A percentile compares a stretch with the other conserved stretches of the same genome.
phyloP scores from a whole-genome alignment of 1,140 invertebrate genomes.

The Gryon sp. region DNA sequence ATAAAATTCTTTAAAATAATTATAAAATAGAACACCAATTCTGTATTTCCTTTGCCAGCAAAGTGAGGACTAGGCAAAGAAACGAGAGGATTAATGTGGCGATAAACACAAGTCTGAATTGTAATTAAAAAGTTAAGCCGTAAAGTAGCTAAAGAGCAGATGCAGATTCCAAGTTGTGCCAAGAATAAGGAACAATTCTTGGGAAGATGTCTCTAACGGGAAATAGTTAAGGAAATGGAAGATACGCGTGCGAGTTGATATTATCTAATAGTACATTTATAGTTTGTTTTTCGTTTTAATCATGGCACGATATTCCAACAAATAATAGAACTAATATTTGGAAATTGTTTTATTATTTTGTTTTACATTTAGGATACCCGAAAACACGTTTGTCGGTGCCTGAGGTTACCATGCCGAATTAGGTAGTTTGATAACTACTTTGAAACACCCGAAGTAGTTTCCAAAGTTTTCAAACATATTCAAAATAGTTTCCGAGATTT shows the following conservation, averaged over 20 bases:
- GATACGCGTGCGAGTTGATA: conserved; percentile 40
- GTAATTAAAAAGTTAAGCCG: conserved; percentile 76
- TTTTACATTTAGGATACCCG: no score
- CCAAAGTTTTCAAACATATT: no score
- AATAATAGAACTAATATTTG: no score
- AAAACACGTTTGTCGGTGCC: no score
- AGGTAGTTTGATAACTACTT: no score
- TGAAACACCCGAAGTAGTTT: no score
- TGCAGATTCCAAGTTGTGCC: conserved; percentile 34
- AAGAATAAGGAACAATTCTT: conserved; percentile 25
- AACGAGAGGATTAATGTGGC: conserved; percentile 53
- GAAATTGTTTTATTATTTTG: no score
- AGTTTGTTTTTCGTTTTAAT: no score
- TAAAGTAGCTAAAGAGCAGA: conserved; percentile 63
- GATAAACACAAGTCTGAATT: conserved; percentile 71
- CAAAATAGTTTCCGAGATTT: no score
- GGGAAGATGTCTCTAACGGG: conserved; percentile 11
- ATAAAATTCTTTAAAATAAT: conserved; percentile 22
- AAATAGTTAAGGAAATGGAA: conserved; percentile 44
- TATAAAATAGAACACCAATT: conserved; percentile 36
- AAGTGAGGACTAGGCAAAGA: conserved; percentile 1
- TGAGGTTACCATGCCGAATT: no score
- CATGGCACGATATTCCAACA: no score
- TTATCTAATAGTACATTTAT: no score
- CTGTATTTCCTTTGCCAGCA: neutral